Conservation (phyloP, 2,888 invertebrate species). For the Oscheius sp. region DNA sequence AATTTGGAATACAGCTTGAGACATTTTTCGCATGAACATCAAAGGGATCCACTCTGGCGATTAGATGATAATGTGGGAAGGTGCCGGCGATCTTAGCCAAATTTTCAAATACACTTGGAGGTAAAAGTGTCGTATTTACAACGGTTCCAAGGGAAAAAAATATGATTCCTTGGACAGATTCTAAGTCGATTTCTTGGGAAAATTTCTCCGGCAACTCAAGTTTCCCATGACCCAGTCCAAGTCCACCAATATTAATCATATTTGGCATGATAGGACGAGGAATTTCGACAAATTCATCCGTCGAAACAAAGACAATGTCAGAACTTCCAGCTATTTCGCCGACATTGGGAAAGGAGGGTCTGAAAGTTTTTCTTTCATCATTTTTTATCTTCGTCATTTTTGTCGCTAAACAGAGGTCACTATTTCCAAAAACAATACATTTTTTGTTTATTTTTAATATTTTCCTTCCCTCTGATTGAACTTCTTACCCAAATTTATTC, state of each 20-base stretch:
- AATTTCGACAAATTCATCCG: slow-evolving; percentile 56
- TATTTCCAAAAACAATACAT: no score
- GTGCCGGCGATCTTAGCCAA: slow-evolving; percentile 34
- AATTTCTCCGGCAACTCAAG: slow-evolving; percentile 39
- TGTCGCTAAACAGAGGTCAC: no score
- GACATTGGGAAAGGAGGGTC: slow-evolving; percentile 46
- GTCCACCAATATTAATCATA: slow-evolving; percentile 54
- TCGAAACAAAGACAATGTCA: slow-evolving; percentile 52
- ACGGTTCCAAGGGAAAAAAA: slow-evolving; percentile 56
- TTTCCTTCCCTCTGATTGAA: no score
- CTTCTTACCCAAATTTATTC: slow-evolving; percentile 29
- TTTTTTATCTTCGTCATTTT: no score
- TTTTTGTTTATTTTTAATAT: no score
- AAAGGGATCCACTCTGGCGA: slow-evolving; percentile 51
- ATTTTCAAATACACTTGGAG: slow-evolving; percentile 40
- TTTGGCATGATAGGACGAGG: slow-evolving; percentile 54
- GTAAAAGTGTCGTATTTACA: slow-evolving; percentile 47
- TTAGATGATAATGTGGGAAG: slow-evolving; percentile 54
- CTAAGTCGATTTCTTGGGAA: no score
- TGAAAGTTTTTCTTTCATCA: no score
- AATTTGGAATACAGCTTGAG: slow-evolving; percentile 34
- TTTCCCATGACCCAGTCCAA: slow-evolving; percentile 26
- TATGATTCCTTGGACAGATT: slow-evolving; percentile 45
- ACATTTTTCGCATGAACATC: slow-evolving; percentile 8
- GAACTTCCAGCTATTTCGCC: slow-evolving; percentile 41